These are phyloP conservation scores for Bujurquina vittata DNA, from an alignment of 2,113 vertebrate species.

Conservation along the genomic window DNA sequence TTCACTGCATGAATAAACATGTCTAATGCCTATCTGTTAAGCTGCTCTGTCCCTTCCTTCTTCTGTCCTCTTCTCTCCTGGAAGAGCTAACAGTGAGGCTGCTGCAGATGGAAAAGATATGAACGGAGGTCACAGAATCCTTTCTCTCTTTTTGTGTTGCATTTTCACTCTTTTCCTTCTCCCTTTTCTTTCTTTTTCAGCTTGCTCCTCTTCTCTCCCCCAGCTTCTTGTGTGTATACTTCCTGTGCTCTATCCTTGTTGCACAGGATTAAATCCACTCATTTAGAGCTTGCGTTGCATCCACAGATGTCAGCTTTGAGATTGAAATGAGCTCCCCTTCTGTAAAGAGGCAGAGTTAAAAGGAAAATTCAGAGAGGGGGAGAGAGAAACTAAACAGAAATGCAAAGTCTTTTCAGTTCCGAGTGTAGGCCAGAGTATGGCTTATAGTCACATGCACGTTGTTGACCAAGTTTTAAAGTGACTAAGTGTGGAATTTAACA, in stretches of 20 bases:
- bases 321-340: conserved; percentile 82
- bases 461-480: conserved; percentile 30
- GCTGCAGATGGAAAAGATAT: conserved; percentile 47
- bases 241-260: conserved; percentile 69
- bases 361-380: conserved; percentile 66
- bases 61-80: conserved; percentile 43
- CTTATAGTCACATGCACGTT: conserved; percentile 25
- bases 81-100: conserved; percentile 36
- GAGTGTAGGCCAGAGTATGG: conserved; percentile 36
- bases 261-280: conserved; percentile 80
- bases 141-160: conserved; percentile 30
- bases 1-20: conserved; percentile 74
- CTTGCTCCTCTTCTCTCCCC: conserved; percentile 28
- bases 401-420: conserved; percentile 60
- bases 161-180: conserved; percentile 22
- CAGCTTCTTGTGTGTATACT: conserved; percentile 53
- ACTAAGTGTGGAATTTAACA: neutral
- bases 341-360: conserved; percentile 76
- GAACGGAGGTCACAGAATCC: conserved; percentile 47
- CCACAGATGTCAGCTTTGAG: conserved; percentile 85
- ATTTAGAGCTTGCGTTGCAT: conserved; percentile 76
- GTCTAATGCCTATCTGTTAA: conserved; percentile 45
- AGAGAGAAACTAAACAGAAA: conserved; percentile 61
- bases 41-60: conserved; percentile 46
- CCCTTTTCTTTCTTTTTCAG: conserved; percentile 25